Base-by-base conservation (phyloP, 2,113 vertebrate species). In the Stictonetta naevosa region DNA sequence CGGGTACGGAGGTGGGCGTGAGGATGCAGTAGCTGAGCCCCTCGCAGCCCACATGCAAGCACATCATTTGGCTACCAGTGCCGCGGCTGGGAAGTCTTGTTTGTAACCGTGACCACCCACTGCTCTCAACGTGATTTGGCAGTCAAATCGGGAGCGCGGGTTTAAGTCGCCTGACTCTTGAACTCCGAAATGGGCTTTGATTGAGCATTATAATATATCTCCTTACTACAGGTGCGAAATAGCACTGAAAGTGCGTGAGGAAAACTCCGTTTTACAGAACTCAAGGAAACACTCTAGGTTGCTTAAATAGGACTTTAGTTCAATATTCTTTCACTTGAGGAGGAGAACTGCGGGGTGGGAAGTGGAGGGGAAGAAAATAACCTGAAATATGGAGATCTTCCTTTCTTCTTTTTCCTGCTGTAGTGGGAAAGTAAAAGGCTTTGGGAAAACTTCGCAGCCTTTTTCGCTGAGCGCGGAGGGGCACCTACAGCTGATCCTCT, bases 401-500 rank as follows among this genome's bases (percentile, higher is more conserved):
- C 20, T 73, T 81, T 86, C 59, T 66, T 77, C 42, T 78, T 92
- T 33, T 72, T 83, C 20, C 22, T 92, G n/a, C 19, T 42, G 3
- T 23, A 23, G 22, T 16, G 33, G 33, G 29, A 88, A 94, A 88
- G 64, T 68, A 88, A 83, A 96, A 96, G 6, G 55, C 50, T 71
- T 20, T 46, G 46, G 25, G 28, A 92, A 92, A 95, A 96, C 92
- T 95, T 96, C 21, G 7, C 68, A 68, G 53, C 29, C 4, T 73
- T 96, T 94, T 88, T 53, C 63, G 73, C 44, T 22, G 69, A 69
- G 58, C 8, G 7, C 14, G 22, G 62, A 94, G 74, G 10, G n/a
- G 71, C 77, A 66, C 62, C 46, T 67, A 34, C 88, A 95, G 90
- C 95, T 95, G 88, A 97, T 92, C 44, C 74, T 94, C 81, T 53